Base-by-base conservation (phyloP, 1,140 invertebrate species). In the Drosophila varians region DNA sequence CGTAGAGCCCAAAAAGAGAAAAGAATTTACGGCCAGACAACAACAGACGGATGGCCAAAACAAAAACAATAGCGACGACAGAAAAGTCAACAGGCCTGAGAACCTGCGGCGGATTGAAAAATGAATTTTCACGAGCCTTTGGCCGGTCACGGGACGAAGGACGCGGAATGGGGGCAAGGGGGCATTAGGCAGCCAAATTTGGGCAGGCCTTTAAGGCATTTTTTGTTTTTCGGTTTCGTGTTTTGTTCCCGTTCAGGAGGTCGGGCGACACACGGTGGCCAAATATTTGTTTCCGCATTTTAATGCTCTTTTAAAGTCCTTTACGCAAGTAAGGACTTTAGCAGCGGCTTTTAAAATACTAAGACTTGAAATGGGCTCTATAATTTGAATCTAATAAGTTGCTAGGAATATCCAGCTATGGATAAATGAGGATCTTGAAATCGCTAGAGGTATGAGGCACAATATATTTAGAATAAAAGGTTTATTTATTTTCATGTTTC, bases 91-190 rank as follows among this genome's bases (percentile, higher is more conserved):
- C 60, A 64, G 26, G 56, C 28, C 12, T 12, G 25, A 47, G 18
- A 26, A 26, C 18, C 42, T 25, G 31, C 23, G 38, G 26, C 34
- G 31, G 40, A 62, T 53, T 34, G 34, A 73, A 62, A 72, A 73
- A 45, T 55, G 58, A 73, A 73, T 66, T 65, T 65, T 31, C 70
- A 36, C 36, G 43, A 62, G 62, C 45, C 46, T 62, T 62, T 55
- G 31, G 21, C 38, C 57, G 53, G 53, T 57, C 7, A 9, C 38
- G 19, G 38, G 38, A 16, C 16, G 12, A 38, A 16, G 12, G 36
- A 38, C 36, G 36, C 1, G 31, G 31, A 34, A 7, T 60, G 57
- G 57, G 56, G 5, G 31, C 12, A 4, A 21, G 21, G 21, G 4
- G 21, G 21, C 38, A 54, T 54, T 34, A 60, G n/a, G 23, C 36